These are phyloP conservation scores for Urocitellus parryii DNA, from an alignment of 2,113 vertebrate genomes.

Conservation along the genomic window DNA sequence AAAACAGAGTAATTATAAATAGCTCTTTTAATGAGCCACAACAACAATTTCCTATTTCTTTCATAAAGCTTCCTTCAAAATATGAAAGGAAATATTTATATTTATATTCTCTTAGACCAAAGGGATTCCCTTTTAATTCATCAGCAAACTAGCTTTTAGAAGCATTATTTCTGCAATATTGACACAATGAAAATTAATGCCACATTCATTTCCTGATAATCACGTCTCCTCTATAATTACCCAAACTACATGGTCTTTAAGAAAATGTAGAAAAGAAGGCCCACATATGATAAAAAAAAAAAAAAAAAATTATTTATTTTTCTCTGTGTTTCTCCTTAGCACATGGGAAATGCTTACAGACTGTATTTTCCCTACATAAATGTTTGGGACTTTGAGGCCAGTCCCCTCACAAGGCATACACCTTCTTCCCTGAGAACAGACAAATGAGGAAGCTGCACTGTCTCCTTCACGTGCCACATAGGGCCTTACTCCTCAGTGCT, in stretches of 20 bases:
- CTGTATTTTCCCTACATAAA: neutral
- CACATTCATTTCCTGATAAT: slow-evolving; percentile 57
- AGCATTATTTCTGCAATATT: slow-evolving; percentile 78
- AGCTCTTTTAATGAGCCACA: slow-evolving; percentile 82
- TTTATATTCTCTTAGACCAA: slow-evolving; percentile 75
- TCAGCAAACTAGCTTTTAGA: slow-evolving; percentile 74
- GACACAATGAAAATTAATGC: slow-evolving; percentile 73
- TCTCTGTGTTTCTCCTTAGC: neutral
- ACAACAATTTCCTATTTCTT: slow-evolving; percentile 80
- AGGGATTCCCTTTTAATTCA: slow-evolving; percentile 77
- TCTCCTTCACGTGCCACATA: neutral
- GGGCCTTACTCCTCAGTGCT: neutral
- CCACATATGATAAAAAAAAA: neutral
- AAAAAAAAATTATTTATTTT: slow-evolving; percentile 16
- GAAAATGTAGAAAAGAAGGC: neutral
- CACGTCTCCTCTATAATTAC: slow-evolving; percentile 15
- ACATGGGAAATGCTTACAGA: neutral
- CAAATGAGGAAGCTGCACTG: neutral
- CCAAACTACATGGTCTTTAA: neutral
- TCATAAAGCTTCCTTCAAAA: slow-evolving; percentile 62
- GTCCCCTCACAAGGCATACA: neutral
- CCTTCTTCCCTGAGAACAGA: neutral
- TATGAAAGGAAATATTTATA: slow-evolving; percentile 81
- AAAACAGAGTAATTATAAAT: slow-evolving; percentile 76
- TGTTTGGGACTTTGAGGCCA: neutral